phyloP scores from a whole-genome alignment of 2,797 vertebrate species.

The Rhabdomys pumilio region DNA sequence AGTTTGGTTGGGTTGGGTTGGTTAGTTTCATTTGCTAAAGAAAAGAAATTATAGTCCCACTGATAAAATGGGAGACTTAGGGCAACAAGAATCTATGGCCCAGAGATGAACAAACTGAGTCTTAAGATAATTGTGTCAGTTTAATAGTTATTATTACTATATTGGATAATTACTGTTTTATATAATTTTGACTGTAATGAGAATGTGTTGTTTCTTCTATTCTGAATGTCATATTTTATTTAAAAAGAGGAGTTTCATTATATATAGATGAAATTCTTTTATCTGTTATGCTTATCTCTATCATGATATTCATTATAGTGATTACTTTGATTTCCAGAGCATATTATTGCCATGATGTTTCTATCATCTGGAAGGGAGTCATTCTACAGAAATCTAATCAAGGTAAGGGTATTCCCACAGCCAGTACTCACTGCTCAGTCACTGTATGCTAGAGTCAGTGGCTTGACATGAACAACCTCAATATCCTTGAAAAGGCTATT shows the following conservation, averaged over 20 bases:
- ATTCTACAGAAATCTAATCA: slow-evolving; percentile 97
- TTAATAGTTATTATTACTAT: neutral
- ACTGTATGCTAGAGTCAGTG: neutral
- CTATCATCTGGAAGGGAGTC: slow-evolving; percentile 97
- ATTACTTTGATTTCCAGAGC: slow-evolving; percentile 89
- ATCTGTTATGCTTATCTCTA: neutral
- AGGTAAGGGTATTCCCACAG: slow-evolving; percentile 87
- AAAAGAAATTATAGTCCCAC: slow-evolving; percentile 24
- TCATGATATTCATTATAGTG: neutral
- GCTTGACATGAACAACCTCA: neutral
- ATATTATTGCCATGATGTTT: slow-evolving; percentile 98
- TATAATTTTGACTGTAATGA: slow-evolving; percentile 31
- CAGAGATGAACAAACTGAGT: neutral
- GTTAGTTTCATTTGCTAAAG: neutral
- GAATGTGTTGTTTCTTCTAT: neutral
- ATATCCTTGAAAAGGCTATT: slow-evolving; percentile 16
- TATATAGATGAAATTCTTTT: neutral
- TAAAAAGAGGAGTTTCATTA: neutral
- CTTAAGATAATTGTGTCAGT: neutral
- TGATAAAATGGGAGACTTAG: neutral
- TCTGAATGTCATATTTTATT: slow-evolving; percentile 14
- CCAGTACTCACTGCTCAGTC: slow-evolving; percentile 4
- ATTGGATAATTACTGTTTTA: slow-evolving; percentile 4
- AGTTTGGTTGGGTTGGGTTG: too few species aligned
- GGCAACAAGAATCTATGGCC: neutral